Evolutionary conservation across 2,113 vertebrate genomes (phyloP).

Genomic region (Grammomys surdaster): DNA sequence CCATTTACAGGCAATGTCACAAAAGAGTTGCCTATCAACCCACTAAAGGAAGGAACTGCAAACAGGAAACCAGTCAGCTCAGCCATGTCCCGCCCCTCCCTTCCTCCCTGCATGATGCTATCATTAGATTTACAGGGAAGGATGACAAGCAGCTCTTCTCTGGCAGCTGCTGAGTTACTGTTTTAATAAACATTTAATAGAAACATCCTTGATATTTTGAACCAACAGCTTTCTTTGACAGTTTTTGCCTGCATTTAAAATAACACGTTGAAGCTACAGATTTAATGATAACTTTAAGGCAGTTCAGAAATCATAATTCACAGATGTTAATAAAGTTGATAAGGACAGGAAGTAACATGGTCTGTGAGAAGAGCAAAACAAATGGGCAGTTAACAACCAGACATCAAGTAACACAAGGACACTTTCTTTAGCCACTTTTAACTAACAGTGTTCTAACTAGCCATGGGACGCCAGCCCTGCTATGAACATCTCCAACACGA

Average conservation of each 20-base stretch:
- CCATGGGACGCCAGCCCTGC: neutral
- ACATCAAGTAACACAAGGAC: neutral
- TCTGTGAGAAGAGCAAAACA: constrained; percentile 1
- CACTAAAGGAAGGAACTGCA: constrained; percentile 67
- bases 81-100: constrained; percentile 61
- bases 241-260: constrained; percentile 32
- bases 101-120: constrained; percentile 33
- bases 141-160: neutral
- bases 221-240: neutral
- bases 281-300: neutral
- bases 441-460: neutral
- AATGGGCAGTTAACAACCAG: neutral
- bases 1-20: constrained; percentile 56
- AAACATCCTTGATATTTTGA: constrained; percentile 50
- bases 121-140: neutral
- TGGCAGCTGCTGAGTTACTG: neutral
- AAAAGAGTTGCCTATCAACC: constrained; percentile 42
- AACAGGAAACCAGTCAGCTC: constrained; percentile 69
- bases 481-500: neutral
- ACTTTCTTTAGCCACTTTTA: neutral
- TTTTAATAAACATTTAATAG: constrained; percentile 2
- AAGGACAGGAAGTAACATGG: neutral
- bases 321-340: neutral
- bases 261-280: neutral
- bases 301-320: constrained; percentile 48